Evolutionary conservation across 2,888 invertebrate genomes (phyloP).

Genomic region (Aelia acuminata): DNA sequence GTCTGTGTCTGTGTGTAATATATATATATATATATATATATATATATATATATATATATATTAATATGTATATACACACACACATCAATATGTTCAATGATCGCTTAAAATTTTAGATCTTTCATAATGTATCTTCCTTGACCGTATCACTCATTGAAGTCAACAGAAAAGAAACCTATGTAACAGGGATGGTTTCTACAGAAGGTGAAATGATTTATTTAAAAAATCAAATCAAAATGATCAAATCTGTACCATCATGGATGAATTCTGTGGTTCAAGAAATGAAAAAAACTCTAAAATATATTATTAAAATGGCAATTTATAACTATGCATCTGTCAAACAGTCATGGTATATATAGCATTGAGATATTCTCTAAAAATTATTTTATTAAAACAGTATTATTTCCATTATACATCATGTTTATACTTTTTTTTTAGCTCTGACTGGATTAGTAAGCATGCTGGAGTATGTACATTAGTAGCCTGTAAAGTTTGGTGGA

Average conservation of each 20-base stretch:
- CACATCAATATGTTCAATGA: not conserved
- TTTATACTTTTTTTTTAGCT: conserved; percentile 68
- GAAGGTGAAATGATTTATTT: not conserved
- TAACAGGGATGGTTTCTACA: conserved; percentile 36
- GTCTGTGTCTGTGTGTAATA: no score
- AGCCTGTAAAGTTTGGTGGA: conserved; percentile 95
- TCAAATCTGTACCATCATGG: conserved; percentile 34
- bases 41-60: not conserved
- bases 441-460: conserved; percentile 90
- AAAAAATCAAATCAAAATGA: conserved; percentile 1
- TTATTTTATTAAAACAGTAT: conserved; percentile 31
- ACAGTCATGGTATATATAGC: conserved; percentile 73
- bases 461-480: conserved; percentile 90
- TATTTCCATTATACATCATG: not conserved
- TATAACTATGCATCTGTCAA: conserved; percentile 86
- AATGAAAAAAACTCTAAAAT: conserved; percentile 88
- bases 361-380: not conserved
- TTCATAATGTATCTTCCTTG: conserved; percentile 25
- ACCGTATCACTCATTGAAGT: not conserved
- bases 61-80: not conserved
- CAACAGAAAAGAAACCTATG: not conserved
- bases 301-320: conserved; percentile 88
- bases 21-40: no score
- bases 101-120: conserved; percentile 14
- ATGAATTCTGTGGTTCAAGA: conserved; percentile 74